phyloP scores from a whole-genome alignment of 2,888 invertebrate species.

The Pyrrhosoma nymphula region DNA sequence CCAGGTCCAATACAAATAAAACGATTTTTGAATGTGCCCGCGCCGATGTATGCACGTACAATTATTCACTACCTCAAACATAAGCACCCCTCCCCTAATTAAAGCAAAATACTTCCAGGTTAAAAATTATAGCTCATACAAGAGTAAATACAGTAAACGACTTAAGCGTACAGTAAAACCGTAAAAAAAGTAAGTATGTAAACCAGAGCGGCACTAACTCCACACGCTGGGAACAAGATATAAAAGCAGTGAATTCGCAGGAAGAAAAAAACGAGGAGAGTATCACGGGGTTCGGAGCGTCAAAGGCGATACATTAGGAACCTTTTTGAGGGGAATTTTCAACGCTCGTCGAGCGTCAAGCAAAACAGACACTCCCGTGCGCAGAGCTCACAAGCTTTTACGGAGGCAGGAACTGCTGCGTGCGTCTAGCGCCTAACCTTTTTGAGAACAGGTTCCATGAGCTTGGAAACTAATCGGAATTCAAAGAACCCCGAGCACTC shows the following conservation, averaged over 20 bases:
- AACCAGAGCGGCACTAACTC: background rate
- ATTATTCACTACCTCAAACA: no score
- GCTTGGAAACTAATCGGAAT: constrained; percentile 32
- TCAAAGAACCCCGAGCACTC: background rate
- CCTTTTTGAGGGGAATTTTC: background rate
- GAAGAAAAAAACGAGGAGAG: background rate
- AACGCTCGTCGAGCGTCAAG: background rate
- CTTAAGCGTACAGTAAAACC: no score
- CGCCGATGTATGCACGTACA: no score
- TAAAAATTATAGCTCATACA: no score
- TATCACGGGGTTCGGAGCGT: background rate
- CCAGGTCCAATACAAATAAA: no score
- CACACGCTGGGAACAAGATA: background rate
- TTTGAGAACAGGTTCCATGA: constrained; percentile 3
- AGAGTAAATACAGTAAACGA: no score
- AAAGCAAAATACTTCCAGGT: no score
- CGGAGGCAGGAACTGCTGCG: background rate
- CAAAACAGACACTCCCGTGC: background rate
- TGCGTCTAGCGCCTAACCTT: background rate
- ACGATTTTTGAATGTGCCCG: no score
- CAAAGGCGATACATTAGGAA: background rate
- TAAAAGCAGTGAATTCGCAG: background rate
- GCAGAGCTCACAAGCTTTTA: background rate
- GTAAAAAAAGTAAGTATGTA: no score
- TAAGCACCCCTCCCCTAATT: no score